These are phyloP conservation scores for Sylvilagus floridanus DNA, from an alignment of 2,797 vertebrate species.

Conservation along the genomic window DNA sequence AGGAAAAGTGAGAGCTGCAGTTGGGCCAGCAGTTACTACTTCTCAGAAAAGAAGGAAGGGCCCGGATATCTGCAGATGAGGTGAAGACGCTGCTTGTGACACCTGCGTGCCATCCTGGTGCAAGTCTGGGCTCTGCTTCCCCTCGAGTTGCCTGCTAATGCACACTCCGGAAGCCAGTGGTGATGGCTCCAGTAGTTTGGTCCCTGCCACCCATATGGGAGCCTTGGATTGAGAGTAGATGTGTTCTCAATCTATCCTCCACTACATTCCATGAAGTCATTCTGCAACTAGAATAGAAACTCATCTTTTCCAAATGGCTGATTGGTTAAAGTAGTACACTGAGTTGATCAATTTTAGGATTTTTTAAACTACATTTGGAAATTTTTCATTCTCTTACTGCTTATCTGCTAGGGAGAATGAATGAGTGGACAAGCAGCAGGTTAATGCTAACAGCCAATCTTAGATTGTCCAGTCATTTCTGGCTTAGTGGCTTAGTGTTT, in stretches of 20 bases:
- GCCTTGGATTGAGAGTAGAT: no score
- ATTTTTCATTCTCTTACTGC: neutral
- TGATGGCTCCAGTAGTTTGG: no score
- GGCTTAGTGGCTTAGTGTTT: neutral
- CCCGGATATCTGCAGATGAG: no score
- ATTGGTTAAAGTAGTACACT: neutral
- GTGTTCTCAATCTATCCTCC: neutral
- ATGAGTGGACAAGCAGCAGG: neutral
- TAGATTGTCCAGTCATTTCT: neutral
- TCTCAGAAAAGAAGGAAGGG: neutral
- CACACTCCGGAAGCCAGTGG: no score
- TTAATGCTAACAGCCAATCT: neutral
- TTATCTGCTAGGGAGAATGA: neutral
- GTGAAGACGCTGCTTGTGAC: no score
- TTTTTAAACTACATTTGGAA: neutral
- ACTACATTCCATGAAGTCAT: neutral
- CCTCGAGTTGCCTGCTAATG: no score
- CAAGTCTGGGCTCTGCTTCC: no score
- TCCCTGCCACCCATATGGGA: no score
- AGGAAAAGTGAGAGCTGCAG: neutral
- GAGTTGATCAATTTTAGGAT: conserved; percentile 11
- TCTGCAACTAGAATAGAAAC: conserved; percentile 6
- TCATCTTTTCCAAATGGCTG: neutral
- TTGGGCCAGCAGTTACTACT: neutral
- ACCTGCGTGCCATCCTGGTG: no score